A percentile compares a stretch with the other conserved stretches of the same genome.
Conservation (phyloP, 2,113 vertebrate genomes). For the Montifringilla adamsi region DNA sequence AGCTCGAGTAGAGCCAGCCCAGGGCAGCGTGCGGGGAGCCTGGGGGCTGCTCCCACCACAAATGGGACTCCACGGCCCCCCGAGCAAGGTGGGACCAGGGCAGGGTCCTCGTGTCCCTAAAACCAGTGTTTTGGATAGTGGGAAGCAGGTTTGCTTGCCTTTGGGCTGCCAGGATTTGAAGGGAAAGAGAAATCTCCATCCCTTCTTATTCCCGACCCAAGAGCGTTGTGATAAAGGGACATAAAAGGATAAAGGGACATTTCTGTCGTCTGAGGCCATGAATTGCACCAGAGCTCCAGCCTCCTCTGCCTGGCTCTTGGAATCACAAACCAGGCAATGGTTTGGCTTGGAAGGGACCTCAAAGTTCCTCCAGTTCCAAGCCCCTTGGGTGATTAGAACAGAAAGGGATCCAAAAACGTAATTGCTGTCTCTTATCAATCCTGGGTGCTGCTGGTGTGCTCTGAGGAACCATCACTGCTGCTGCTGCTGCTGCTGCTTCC, state of each 20-base stretch:
- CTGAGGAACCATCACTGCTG: not conserved
- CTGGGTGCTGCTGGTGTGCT: not conserved
- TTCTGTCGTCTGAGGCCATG: not conserved
- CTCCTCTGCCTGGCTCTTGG: not conserved
- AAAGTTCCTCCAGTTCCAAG: not conserved
- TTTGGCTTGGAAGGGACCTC: not conserved
- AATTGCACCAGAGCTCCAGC: not conserved
- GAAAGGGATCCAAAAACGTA: not conserved
- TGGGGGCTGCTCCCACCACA: not conserved
- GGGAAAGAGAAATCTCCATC: not conserved
- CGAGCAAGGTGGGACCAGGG: not conserved
- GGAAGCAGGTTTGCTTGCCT: not conserved
- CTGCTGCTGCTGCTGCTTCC: not conserved
- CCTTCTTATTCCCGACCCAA: not conserved
- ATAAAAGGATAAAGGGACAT: not conserved
- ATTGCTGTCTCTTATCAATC: rapidly evolving
- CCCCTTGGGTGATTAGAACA: not conserved
- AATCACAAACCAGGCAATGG: not conserved
- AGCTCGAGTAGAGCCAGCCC: constrained; percentile 62
- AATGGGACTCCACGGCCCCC: rapidly evolving
- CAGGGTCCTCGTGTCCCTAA: not conserved
- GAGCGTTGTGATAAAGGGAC: not conserved
- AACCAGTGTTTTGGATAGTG: rapidly evolving
- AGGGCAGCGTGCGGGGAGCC: not conserved
- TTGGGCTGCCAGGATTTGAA: not conserved